phyloP scores from a whole-genome alignment of 2,888 invertebrate genomes.

The Amphipyra berbera region DNA sequence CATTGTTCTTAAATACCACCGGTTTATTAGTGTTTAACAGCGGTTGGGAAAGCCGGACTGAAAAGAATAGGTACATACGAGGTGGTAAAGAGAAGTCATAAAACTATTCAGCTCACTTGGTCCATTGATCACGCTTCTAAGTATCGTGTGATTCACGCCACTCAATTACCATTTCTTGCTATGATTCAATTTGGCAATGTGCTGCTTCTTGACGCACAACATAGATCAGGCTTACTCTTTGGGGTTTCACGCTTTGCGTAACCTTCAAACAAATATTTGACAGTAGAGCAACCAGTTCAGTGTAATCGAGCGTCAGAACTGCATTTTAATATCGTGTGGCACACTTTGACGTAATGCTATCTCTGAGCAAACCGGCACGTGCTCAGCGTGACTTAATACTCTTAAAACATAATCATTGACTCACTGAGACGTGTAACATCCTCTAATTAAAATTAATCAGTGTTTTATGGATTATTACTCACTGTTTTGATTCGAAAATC shows the following conservation, averaged over 20 bases:
- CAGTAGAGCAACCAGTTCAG: constrained; percentile 19
- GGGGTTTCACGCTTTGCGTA: constrained; percentile 23
- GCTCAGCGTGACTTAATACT: background rate
- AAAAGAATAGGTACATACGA: constrained; percentile 8
- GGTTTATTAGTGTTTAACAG: constrained; percentile 1
- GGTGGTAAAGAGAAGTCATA: constrained; percentile 24
- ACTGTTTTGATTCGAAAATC: constrained; percentile 4
- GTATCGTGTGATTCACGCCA: constrained; percentile 27
- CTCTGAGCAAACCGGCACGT: constrained; percentile 8
- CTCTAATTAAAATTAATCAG: constrained; percentile 6
- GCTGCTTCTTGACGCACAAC: constrained; percentile 33
- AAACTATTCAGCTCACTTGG: constrained; percentile 14
- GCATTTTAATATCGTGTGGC: background rate
- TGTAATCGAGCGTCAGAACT: constrained; percentile 1
- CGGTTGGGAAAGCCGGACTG: background rate
- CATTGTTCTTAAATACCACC: constrained; percentile 20
- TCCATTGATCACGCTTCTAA: constrained; percentile 36
- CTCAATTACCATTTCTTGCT: constrained; percentile 5
- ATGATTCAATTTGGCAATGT: constrained; percentile 5
- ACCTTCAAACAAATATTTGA: constrained; percentile 7
- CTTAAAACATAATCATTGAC: constrained; percentile 8
- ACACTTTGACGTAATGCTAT: constrained; percentile 17
- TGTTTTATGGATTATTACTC: constrained; percentile 11
- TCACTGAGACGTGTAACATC: constrained; percentile 1
- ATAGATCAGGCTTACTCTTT: constrained; percentile 1